Evolutionary conservation across 2,888 invertebrate species (phyloP), one percentile per base, ranked within the genome.

Genomic region (Yponomeuta evonymella): DNA sequence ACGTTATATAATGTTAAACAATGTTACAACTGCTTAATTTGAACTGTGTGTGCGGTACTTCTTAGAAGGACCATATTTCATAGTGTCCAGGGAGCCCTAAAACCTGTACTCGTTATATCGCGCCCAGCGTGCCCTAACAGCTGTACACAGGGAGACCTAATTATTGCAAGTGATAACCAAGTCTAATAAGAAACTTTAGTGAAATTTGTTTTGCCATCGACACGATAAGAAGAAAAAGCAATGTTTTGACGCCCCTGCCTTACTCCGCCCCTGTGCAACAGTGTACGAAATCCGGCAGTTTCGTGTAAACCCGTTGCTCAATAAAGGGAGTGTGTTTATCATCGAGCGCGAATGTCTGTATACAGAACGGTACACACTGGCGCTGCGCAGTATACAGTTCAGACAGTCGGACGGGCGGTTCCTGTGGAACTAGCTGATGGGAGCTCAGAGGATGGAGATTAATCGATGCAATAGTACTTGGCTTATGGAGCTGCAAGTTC

Each of bases 321-420:
- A 67, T 67, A 67, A 67, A 67, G 67, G 43, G 43, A n/a, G 15
- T 36, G 30, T 67, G 67, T 67, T 67, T 67, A 67, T 43, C 67
- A 11, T 64, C 51, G 12, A 58, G 15, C 51, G 51, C 51, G 15
- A 15, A 58, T 58, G 51, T 58, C 51, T 58, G 51, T 58, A 58
- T 58, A 58, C 51, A 58, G 15, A 12, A 58, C 51, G 3, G 51
- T 43, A 43, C 43, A 43, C 51, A 58, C 51, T 58, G 51, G 43
- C 43, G 43, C 43, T 8, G 43, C 5, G 8, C 43, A 43, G 43
- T 43, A 43, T 1, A 43, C 43, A 43, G 43, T 43, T 12, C 51
- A 58, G 51, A 58, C 51, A 58, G 51, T 15, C 51, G 15, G 51
- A 58, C 51, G 51, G 15, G 15, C 51, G 51, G 15, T 58, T 58